A percentile compares a stretch with the other conserved stretches of the same genome.
These are phyloP conservation scores for Hirtodrosophila cameraria DNA, from an alignment of 2,888 invertebrate species.

Conservation along the genomic window DNA sequence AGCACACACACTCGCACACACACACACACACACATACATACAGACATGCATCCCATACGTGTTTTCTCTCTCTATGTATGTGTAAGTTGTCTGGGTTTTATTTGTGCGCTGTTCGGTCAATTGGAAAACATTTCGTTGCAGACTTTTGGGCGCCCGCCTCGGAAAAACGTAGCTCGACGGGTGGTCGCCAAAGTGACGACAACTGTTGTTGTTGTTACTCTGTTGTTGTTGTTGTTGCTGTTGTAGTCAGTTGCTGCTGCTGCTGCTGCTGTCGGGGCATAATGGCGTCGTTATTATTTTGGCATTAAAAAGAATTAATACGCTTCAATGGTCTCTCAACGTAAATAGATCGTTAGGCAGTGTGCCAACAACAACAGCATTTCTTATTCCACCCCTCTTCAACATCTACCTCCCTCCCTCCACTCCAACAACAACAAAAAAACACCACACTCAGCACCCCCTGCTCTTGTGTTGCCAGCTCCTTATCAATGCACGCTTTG, in stretches of 20 bases:
- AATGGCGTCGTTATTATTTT: constrained; percentile 80
- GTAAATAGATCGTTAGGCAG: constrained; percentile 78
- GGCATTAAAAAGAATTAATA: constrained; percentile 80
- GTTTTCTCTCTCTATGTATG: constrained; percentile 26
- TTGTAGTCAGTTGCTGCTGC: constrained; percentile 17
- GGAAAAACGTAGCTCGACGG: constrained; percentile 41
- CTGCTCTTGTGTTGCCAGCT: constrained; percentile 13
- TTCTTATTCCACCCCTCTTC: background rate
- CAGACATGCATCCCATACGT: constrained; percentile 5
- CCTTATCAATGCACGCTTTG: constrained; percentile 52
- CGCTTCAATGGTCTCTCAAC: constrained; percentile 76
- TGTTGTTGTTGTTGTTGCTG: constrained; percentile 22
- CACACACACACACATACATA: constrained; percentile 11
- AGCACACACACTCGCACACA: constrained; percentile 42
- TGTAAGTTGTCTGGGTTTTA: constrained; percentile 61
- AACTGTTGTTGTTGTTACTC: constrained; percentile 12
- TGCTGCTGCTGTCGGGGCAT: constrained; percentile 65
- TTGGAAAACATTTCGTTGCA: constrained; percentile 78
- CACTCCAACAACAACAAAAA: too few relatives aligned
- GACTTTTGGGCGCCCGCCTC: constrained; percentile 70
- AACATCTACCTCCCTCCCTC: background rate
- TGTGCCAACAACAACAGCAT: constrained; percentile 45
- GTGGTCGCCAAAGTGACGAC: constrained; percentile 70
- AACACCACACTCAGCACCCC: background rate
- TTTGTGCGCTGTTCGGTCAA: constrained; percentile 77